A percentile compares a stretch with the other conserved stretches of the same genome.
These are phyloP conservation scores for Gasterosteus aculeatus DNA, from an alignment of 2,113 vertebrate species.

Conservation along the genomic window DNA sequence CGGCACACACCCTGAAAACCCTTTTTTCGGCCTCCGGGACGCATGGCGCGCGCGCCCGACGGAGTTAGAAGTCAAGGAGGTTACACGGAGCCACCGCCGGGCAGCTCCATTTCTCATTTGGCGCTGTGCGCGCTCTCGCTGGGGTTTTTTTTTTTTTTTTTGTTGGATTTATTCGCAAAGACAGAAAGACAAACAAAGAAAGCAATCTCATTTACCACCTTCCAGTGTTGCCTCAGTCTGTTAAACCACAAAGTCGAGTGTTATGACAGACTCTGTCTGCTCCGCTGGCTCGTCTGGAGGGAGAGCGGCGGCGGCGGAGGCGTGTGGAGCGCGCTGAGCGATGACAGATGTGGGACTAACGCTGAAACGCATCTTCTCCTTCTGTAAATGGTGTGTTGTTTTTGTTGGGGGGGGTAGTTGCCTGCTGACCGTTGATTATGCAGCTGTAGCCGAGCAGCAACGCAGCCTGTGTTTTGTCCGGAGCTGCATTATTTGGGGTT, in stretches of 20 bases:
- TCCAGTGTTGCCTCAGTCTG: conserved; percentile 63
- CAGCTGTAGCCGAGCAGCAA: conserved; percentile 39
- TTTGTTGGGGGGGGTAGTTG: background rate
- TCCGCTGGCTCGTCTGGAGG: conserved; percentile 60
- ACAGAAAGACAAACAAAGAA: conserved; percentile 70
- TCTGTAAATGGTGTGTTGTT: conserved; percentile 52
- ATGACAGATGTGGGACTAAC: conserved; percentile 77
- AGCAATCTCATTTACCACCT: conserved; percentile 72
- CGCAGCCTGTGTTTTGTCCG: conserved; percentile 58
- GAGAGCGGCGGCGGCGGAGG: conserved; percentile 44
- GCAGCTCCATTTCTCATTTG: conserved; percentile 28
- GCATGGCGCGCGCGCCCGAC: conserved; percentile 1
- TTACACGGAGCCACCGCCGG: conserved; percentile 24
- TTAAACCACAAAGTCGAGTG: conserved; percentile 71
- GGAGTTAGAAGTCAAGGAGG: conserved; percentile 40
- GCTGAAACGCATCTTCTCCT: conserved; percentile 56
- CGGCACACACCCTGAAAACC: conserved; percentile 16
- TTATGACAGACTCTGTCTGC: conserved; percentile 73
- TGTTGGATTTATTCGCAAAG: conserved; percentile 62
- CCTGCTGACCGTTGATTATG: conserved; percentile 63
- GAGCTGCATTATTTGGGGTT: conserved; percentile 45
- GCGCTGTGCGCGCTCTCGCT: background rate
- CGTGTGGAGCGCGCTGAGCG: conserved; percentile 62
- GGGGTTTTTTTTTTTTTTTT: too few species aligned
- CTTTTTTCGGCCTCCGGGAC: conserved; percentile 37